Evolutionary conservation across 2,797 vertebrate genomes (phyloP), one percentile per base, ranked within the genome.

Genomic region (Acanthopagrus latus): DNA sequence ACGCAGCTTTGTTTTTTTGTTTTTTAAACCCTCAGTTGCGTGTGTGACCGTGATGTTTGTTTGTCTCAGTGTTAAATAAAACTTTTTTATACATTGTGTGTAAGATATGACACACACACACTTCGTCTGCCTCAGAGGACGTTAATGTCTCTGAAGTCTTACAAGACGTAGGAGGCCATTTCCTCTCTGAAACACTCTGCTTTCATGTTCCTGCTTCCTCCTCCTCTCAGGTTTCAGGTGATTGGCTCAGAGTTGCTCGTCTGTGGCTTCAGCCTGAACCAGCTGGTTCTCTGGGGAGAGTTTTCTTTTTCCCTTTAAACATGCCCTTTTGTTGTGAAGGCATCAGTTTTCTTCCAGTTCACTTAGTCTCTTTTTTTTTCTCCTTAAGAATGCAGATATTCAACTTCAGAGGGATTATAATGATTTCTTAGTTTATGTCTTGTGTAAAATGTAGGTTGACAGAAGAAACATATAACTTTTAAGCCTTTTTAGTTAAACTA

Each of bases 161-260:
- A 33, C 14, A 21, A 29, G 33, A 57, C 10, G 17, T 4, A 29
- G 27, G 29, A 59, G 41, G 7, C 27, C 20, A 5, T 70, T 21
- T 54, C 21, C 56, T 60, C 3, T 67, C 18, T 48, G 50, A 79
- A 11, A 54, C 6, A 21, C 25, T 18, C 43, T 66, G n/a, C 44
- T 62, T 38, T 44, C 51, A 71, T 7, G 50, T 48, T 41, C 46
- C 56, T 13, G 29, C 47, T 76, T 25, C 23, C 38, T 55, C 9
- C 33, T 56, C 9, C 0, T 51, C 54, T 67, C 55, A 64, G 56
- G 17, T 74, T 63, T 41, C 70, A 72, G 63, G n/a, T 62, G 64
- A 41, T 44, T 59, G 60, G 56, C 23, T 5, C 44, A 44, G 55
- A 68, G 46, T 23, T 5, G 17, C 33, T 48, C 14, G 6, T 66